phyloP scores from a whole-genome alignment of 2,888 invertebrate species.

The Blastobasis adustella region DNA sequence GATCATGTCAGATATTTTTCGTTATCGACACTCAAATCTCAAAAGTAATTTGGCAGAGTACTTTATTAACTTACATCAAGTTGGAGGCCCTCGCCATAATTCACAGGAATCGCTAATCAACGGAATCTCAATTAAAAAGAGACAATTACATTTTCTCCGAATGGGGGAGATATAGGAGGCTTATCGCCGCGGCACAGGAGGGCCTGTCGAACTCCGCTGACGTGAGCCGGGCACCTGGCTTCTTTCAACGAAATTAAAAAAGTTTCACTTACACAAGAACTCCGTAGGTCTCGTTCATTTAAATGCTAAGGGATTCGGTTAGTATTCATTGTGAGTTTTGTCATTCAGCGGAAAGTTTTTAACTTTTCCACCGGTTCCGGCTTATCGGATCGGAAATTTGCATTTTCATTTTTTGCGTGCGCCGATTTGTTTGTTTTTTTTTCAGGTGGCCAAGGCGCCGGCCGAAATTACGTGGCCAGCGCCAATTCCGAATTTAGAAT shows the following conservation, averaged over 20 bases:
- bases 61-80: background rate
- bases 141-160: conserved; percentile 34
- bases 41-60: too few species aligned
- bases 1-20: too few species aligned
- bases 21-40: too few species aligned
- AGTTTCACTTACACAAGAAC: conserved; percentile 58
- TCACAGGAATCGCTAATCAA: conserved; percentile 21
- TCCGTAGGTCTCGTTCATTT: conserved; percentile 59
- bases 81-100: conserved; percentile 2
- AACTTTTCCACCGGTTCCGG: conserved; percentile 35
- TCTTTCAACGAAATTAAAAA: conserved; percentile 69
- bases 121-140: conserved; percentile 44
- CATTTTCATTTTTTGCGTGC: conserved; percentile 21
- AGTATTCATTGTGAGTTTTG: conserved; percentile 64
- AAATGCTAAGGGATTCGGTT: conserved; percentile 65
- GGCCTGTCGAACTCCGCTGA: conserved; percentile 55
- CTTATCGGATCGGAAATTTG: conserved; percentile 28
- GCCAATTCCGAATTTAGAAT: too few species aligned
- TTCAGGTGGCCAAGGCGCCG: too few species aligned
- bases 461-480: too few species aligned
- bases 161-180: conserved; percentile 13
- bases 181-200: conserved; percentile 41
- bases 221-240: conserved; percentile 59
- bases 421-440: background rate
- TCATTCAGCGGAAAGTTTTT: conserved; percentile 55